Evolutionary conservation across 2,113 vertebrate species (phyloP), one percentile per base, ranked within the genome.

Genomic region (Meriones unguiculatus): DNA sequence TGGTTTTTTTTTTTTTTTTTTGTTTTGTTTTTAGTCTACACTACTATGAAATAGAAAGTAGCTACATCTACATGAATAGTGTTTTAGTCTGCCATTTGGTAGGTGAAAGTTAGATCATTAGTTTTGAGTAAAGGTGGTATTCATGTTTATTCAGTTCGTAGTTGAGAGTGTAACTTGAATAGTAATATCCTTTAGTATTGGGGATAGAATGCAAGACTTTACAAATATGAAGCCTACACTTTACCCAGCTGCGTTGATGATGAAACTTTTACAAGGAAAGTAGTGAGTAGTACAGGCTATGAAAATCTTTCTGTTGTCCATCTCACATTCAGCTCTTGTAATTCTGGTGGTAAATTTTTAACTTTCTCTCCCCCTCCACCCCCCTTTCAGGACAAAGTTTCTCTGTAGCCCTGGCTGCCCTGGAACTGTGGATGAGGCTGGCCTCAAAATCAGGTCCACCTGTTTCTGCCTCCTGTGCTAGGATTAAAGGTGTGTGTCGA

Each of bases 101-200:
- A 76, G 67, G 52, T 46, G 69, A 70, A 89, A 94, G 22, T 75
- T 89, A 81, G 90, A 9, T 82, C 28, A 59, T 25, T 95, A 80
- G 18, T 94, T 81, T 92, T 41, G 20, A 92, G 10, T 87, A 88
- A 64, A 89, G 50, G 35, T 88, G 35, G 7, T 86, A 30, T 25
- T 89, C 78, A 67, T 75, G 1, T 7, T 41, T 85, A 64, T 22
- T 7, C 9, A 77, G 14, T 65, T 28, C 22, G 90, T 89, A 75
- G 30, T 69, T 96, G 52, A 67, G 18, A 62, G 57, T 96, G 89
- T 90, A 95, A 75, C 62, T 93, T 84, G 38, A 87, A 38, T 87
- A 38, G 11, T 84, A 81, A 6, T 32, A 65, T 46, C 14, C 25
- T 72, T 52, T 65, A 17, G 20, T 76, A 22, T 35, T 67, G 52